phyloP scores from a whole-genome alignment of 2,113 vertebrate species.

The Halichoeres trimaculatus region DNA sequence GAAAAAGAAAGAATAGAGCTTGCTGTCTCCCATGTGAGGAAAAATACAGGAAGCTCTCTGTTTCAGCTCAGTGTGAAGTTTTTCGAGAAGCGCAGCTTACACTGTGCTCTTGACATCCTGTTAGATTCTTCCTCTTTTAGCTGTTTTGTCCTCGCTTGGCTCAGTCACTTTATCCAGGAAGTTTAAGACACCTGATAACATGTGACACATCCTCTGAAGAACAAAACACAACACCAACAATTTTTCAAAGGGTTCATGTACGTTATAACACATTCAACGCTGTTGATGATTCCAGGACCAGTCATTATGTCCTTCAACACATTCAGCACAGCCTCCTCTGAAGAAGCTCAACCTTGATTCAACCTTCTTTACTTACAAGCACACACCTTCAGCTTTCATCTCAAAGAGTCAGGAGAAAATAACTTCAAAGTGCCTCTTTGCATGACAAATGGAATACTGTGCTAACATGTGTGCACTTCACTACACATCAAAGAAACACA shows the following conservation, averaged over 20 bases:
- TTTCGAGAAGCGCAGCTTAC: slow-evolving; percentile 27
- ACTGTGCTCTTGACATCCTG: slow-evolving; percentile 23
- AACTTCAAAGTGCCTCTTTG: slow-evolving; percentile 16
- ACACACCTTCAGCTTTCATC: background rate
- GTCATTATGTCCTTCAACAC: background rate
- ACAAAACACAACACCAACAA: slow-evolving; percentile 3
- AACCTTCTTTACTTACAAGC: slow-evolving; percentile 1
- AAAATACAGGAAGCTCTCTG: slow-evolving; percentile 44
- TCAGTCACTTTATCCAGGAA: slow-evolving; percentile 8
- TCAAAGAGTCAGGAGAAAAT: slow-evolving; percentile 16
- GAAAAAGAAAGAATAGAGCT: slow-evolving; percentile 48
- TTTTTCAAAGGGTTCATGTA: slow-evolving; percentile 35
- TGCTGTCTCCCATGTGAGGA: slow-evolving; percentile 62
- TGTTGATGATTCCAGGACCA: slow-evolving; percentile 26
- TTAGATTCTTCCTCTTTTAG: slow-evolving; percentile 4
- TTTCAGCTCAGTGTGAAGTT: slow-evolving; percentile 44
- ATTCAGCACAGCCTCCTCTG: background rate
- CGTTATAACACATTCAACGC: slow-evolving; percentile 7
- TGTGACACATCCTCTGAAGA: slow-evolving; percentile 16
- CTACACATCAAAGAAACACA: slow-evolving; percentile 10
- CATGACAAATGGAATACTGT: slow-evolving; percentile 22
- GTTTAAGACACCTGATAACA: slow-evolving; percentile 24
- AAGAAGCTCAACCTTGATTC: slow-evolving; percentile 25
- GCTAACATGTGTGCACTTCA: slow-evolving; percentile 3
- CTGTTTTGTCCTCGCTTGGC: slow-evolving; percentile 11